Evolutionary conservation across 2,888 invertebrate species (phyloP).

Genomic region (Eugnorisma glareosa): DNA sequence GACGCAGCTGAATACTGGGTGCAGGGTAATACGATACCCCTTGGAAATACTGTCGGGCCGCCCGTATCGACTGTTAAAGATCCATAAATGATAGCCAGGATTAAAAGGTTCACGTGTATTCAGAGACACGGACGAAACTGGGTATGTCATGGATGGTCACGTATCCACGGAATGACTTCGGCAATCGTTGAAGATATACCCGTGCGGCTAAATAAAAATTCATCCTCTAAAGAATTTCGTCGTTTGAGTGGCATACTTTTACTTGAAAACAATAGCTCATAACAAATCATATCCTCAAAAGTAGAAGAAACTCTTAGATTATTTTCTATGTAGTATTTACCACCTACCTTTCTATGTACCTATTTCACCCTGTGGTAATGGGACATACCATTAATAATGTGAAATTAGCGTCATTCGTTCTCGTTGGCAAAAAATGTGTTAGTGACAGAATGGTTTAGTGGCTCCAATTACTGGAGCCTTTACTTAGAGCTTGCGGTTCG

Average conservation of each 20-base stretch:
- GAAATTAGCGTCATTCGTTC: constrained; percentile 47
- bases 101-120: no score
- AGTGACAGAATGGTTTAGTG: constrained; percentile 50
- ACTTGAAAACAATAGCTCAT: background rate
- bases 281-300: background rate
- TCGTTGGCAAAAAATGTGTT: constrained; percentile 42
- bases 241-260: background rate
- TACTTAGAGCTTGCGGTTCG: constrained; percentile 1
- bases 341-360: background rate
- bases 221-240: background rate
- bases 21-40: background rate
- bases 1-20: no score
- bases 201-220: no score
- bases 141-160: no score
- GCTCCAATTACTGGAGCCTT: constrained; percentile 38
- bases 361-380: constrained; percentile 8
- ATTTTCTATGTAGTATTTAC: background rate
- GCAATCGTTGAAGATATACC: no score
- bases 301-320: background rate
- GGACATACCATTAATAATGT: constrained; percentile 36
- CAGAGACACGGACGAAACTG: no score
- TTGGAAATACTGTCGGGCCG: background rate
- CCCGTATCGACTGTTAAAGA: background rate
- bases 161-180: no score
- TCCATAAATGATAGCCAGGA: background rate